Percentiles rank a stretch among this genome's conserved stretches.
Evolutionary conservation across 2,113 vertebrate species (phyloP).

Genomic region (Plestiodon gilberti): DNA sequence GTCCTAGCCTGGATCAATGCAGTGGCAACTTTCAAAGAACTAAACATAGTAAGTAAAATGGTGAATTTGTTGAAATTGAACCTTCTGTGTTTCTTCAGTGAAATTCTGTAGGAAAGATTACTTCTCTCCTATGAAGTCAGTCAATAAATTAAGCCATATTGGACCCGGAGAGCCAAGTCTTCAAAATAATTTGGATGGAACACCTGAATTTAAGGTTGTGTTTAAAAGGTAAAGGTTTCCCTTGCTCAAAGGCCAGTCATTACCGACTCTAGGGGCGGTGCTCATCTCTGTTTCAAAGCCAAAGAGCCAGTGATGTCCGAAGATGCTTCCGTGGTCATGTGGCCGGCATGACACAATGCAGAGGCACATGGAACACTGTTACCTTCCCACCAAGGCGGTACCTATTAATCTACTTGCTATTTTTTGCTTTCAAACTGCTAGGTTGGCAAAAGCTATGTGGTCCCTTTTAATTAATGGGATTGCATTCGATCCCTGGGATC

Average conservation of each 20-base stretch:
- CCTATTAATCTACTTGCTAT: no score
- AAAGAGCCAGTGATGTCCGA: no score
- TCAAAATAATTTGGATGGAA: neutral
- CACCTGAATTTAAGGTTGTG: neutral
- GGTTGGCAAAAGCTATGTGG: no score
- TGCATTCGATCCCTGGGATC: neutral
- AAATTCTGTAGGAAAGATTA: neutral
- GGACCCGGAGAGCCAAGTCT: neutral
- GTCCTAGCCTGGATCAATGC: constrained; percentile 82
- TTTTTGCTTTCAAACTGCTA: no score
- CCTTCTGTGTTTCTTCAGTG: neutral
- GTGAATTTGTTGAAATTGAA: neutral
- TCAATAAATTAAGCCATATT: neutral
- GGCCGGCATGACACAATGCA: no score
- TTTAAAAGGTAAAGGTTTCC: no score
- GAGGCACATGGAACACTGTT: no score
- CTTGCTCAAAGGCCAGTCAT: no score
- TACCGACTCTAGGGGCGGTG: no score
- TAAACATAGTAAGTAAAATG: constrained; percentile 70
- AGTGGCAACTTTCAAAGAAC: constrained; percentile 69
- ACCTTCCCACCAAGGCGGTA: no score
- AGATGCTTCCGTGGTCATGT: no score
- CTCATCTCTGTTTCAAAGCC: no score
- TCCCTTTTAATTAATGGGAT: neutral
- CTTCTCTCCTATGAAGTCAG: neutral